Percentiles rank a stretch among this genome's conserved stretches.
Evolutionary conservation across 2,797 vertebrate genomes (phyloP).

Genomic region (Siniperca scherzeri): DNA sequence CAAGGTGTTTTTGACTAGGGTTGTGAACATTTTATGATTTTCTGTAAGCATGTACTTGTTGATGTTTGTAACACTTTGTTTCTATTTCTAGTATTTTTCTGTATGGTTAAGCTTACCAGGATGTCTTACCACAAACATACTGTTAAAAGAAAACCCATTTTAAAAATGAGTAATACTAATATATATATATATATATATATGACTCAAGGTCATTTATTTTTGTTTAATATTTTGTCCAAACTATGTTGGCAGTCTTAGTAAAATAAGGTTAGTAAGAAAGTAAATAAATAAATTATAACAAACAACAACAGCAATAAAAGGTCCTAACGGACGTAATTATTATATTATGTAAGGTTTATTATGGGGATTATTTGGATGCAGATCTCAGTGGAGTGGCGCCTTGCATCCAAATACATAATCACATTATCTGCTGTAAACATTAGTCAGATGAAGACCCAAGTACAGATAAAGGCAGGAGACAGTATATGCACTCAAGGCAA

Average conservation of each 20-base stretch:
- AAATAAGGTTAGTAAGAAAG: conserved; percentile 4
- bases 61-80: not conserved
- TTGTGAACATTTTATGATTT: not conserved
- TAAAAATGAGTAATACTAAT: not conserved
- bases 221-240: conserved; percentile 7
- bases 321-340: not conserved
- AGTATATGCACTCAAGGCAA: not conserved
- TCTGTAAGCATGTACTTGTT: not conserved
- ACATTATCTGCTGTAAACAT: conserved; percentile 31
- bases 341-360: conserved; percentile 22
- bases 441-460: conserved; percentile 6
- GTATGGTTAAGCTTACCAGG: not conserved
- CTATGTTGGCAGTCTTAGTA: not conserved
- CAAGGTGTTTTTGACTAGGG: not conserved
- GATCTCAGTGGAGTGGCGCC: conserved; percentile 21
- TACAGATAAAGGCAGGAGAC: not conserved
- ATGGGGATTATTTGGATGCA: conserved; percentile 18
- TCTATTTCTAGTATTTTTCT: not conserved
- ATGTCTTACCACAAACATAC: not conserved
- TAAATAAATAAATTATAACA: not conserved
- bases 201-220: not conserved
- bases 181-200: too few relatives aligned
- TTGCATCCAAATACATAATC: conserved; percentile 25
- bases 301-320: conserved; percentile 6
- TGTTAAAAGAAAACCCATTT: not conserved